Base-by-base conservation (phyloP, 2,113 vertebrate species). In the Amazona guildingii region DNA sequence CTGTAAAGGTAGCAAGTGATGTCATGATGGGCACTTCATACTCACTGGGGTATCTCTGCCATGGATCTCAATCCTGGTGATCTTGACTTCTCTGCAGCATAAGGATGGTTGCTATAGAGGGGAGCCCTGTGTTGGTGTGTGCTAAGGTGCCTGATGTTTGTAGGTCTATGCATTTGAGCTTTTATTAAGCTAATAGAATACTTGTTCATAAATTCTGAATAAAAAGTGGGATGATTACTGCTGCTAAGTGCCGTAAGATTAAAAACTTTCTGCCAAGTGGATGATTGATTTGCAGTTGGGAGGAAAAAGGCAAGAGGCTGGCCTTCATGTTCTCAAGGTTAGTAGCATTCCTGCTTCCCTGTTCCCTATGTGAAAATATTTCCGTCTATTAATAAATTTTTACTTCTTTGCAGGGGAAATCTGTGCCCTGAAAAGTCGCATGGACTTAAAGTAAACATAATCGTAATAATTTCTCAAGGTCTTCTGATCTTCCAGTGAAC, bases 341-440 rank as follows among this genome's bases (percentile, higher is more conserved):
- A 97, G 97, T 97, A 96, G 29, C 51, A 37, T 89, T 57, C 68
- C 59, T 85, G 57, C 77, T 64, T 90, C 63, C 70, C 12, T 73
- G 16, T 93, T 78, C 70, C 46, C 74, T 62, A 33, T 3, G 4
- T 79, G 33, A 77, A 79, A 29, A 29, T 94, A 11, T 79, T 86
- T 33, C 73, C 35, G 39, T 57, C 87, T 75, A 94, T 94, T 97
- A 97, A 97, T 86, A n/a, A 70, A 11, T 61, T 76, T 94, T 88
- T 97, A 94, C 91, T 97, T 97, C 96, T 96, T 95, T 97, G 84
- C 94, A 97, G 96, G 96, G 83, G 64, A 94, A 90, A 70, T 96
- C 80, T 61, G 49, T 95, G 84, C 68, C 80, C 72, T 94, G 90
- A 95, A 79, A 94, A 94, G 93, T 91, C 85, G 3, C 82, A 48